phyloP scores from a whole-genome alignment of 2,888 invertebrate species.

The Scelioninae gen. 1 region DNA sequence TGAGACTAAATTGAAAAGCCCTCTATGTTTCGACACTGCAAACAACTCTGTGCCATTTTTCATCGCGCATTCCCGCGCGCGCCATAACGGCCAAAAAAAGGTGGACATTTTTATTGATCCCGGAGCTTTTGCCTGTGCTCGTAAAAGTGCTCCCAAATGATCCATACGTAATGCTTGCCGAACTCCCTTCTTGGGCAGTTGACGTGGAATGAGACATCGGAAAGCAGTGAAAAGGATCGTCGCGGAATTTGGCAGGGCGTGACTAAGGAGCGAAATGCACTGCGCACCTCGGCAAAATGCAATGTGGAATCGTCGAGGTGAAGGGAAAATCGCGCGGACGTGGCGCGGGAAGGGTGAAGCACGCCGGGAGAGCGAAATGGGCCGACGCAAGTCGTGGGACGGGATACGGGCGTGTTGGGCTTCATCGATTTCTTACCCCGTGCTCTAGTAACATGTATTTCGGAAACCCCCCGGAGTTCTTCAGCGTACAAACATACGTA shows the following conservation, averaged over 20 bases:
- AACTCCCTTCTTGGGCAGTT: conserved; percentile 22
- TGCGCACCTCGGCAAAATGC: conserved; percentile 71
- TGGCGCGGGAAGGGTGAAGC: conserved; percentile 10
- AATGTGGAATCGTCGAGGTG: conserved; percentile 63
- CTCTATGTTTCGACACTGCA: too few species aligned
- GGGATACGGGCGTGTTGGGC: conserved; percentile 77
- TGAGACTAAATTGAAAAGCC: too few species aligned
- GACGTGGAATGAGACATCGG: conserved; percentile 39
- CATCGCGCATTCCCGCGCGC: too few species aligned
- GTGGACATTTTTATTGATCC: conserved; percentile 10
- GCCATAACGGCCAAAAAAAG: conserved; percentile 7
- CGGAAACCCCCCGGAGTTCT: conserved; percentile 51
- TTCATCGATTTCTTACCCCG: conserved; percentile 83
- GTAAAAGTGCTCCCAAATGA: conserved; percentile 35
- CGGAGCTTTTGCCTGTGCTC: conserved; percentile 1
- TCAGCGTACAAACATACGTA: conserved; percentile 51
- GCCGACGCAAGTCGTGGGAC: conserved; percentile 65
- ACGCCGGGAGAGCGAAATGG: conserved; percentile 63
- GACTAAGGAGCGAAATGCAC: conserved; percentile 77
- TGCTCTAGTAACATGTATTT: conserved; percentile 82
- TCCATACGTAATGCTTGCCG: conserved; percentile 25
- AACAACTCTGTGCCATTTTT: too few species aligned
- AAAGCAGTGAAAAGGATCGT: conserved; percentile 62
- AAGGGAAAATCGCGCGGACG: conserved; percentile 70
- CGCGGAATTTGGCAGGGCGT: conserved; percentile 75